phyloP scores from a whole-genome alignment of 2,888 invertebrate genomes.

The Callinectes sapidus region DNA sequence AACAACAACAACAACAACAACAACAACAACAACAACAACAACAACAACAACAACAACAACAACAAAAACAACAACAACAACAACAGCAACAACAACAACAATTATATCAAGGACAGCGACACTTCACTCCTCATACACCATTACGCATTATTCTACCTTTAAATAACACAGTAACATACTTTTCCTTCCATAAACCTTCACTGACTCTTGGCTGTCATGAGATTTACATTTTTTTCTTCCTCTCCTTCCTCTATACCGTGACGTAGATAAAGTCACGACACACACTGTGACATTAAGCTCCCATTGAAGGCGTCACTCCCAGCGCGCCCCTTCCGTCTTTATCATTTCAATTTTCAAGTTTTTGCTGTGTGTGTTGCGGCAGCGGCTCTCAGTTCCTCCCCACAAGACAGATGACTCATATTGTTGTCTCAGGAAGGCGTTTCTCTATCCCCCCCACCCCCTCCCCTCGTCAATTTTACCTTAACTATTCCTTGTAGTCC shows the following conservation, averaged over 20 bases:
- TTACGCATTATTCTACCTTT: neutral
- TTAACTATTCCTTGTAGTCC: neutral
- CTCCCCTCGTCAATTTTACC: neutral
- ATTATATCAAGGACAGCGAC: neutral
- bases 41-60: too few relatives aligned
- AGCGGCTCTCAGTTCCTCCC: neutral
- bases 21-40: too few relatives aligned
- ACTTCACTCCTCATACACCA: neutral
- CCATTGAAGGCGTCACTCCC: conserved; percentile 29
- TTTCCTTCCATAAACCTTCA: neutral
- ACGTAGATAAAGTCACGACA: conserved; percentile 3
- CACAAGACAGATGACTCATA: conserved; percentile 25
- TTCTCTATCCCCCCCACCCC: neutral
- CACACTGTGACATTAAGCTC: neutral
- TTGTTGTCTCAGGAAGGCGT: conserved; percentile 27
- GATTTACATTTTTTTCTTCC: neutral
- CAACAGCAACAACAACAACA: neutral
- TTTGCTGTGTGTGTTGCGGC: neutral
- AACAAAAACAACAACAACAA: neutral
- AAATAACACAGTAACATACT: neutral
- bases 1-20: too few relatives aligned
- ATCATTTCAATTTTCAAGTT: conserved; percentile 31
- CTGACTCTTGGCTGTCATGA: neutral
- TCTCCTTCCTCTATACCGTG: neutral
- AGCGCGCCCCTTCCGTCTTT: neutral